A percentile compares a stretch with the other conserved stretches of the same genome.
Conservation (phyloP, 2,888 invertebrate genomes). For the Acanthacorydalis orientalis region DNA sequence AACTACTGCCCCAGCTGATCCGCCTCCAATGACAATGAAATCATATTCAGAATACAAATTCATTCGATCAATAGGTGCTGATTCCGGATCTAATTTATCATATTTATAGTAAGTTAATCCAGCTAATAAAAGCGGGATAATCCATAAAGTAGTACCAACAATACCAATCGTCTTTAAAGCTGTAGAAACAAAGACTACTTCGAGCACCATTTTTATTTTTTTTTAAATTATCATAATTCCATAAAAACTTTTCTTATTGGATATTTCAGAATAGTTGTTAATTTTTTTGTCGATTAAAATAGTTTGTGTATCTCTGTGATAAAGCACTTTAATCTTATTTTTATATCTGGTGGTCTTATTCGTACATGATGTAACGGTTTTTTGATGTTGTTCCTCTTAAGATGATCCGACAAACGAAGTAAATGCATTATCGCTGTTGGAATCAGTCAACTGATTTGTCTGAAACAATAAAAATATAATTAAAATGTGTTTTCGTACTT, state of each 20-base stretch:
- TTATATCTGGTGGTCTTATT: not conserved
- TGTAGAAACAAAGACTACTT: constrained; percentile 57
- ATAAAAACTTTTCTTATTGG: too few species aligned
- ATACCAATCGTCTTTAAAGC: constrained; percentile 63
- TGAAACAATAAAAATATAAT: not conserved
- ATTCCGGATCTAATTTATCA: constrained; percentile 66
- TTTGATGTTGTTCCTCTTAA: not conserved
- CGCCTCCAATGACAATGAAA: constrained; percentile 70
- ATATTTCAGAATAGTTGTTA: too few species aligned
- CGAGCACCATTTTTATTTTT: constrained; percentile 47
- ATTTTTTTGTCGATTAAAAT: not conserved
- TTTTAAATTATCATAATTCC: not conserved
- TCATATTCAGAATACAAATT: constrained; percentile 60
- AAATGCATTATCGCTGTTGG: not conserved
- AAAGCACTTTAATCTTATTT: not conserved
- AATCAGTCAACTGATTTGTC: not conserved
- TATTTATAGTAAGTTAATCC: constrained; percentile 69
- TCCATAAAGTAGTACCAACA: constrained; percentile 63
- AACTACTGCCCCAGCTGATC: constrained; percentile 80
- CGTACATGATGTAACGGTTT: not conserved
- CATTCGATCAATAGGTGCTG: constrained; percentile 50
- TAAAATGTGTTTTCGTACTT: not conserved
- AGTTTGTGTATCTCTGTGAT: not conserved
- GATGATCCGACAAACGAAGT: not conserved
- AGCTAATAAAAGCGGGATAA: constrained; percentile 67